Conservation (phyloP, 2,888 invertebrate genomes). For the Hipparchia sbordonii region DNA sequence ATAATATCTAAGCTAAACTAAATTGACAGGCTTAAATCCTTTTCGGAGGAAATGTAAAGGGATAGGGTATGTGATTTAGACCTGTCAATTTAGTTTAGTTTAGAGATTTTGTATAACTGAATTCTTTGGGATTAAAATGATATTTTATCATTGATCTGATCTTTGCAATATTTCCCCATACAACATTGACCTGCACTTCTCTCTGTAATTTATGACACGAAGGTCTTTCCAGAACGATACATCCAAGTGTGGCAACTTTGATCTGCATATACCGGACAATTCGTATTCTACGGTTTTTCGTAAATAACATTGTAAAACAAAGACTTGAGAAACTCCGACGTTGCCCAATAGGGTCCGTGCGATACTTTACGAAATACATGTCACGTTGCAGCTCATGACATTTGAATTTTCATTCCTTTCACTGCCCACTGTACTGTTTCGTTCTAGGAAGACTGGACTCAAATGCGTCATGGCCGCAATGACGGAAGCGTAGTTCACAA, state of each 20-base stretch:
- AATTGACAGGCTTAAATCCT: no score
- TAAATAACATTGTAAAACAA: constrained; percentile 52
- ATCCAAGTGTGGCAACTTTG: constrained; percentile 19
- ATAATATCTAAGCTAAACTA: no score
- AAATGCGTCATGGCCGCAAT: constrained; percentile 31
- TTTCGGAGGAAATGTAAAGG: no score
- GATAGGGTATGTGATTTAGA: no score
- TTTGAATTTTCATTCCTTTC: constrained; percentile 71
- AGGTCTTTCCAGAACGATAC: constrained; percentile 20
- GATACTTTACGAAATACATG: constrained; percentile 71
- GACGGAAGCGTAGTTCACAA: constrained; percentile 14
- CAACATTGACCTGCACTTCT: neutral
- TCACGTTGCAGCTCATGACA: constrained; percentile 69
- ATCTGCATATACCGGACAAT: constrained; percentile 23
- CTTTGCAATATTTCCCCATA: neutral
- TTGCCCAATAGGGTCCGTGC: constrained; percentile 64
- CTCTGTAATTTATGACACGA: neutral
- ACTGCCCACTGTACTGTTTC: constrained; percentile 48
- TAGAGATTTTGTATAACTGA: no score
- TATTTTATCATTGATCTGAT: neutral
- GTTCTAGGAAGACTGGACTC: constrained; percentile 37
- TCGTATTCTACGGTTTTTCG: constrained; percentile 30
- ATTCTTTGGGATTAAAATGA: neutral
- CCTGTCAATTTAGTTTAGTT: no score
- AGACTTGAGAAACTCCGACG: constrained; percentile 57